Percentiles rank a stretch among this genome's conserved stretches.
phyloP scores from a whole-genome alignment of 1,140 invertebrate species.

The Drosophila littoralis region DNA sequence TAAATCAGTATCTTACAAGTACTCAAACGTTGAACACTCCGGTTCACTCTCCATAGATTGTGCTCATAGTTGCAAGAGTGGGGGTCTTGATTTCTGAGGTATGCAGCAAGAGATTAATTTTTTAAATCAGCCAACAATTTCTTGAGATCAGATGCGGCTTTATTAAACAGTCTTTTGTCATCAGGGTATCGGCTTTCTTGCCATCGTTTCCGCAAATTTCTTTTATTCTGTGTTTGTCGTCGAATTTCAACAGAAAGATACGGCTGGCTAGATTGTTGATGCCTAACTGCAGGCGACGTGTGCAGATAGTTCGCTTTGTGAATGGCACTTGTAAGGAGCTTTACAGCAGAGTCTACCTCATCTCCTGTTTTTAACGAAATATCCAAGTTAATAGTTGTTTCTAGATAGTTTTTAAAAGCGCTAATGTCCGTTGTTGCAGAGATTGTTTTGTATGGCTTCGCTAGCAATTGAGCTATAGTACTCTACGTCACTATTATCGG shows the following conservation, averaged over 20 bases:
- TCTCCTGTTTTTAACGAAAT: constrained; percentile 29
- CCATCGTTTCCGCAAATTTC: constrained; percentile 20
- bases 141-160: constrained; percentile 23
- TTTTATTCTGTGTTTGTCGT: constrained; percentile 18
- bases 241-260: too few species aligned
- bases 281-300: too few species aligned
- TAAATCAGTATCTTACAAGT: too few species aligned
- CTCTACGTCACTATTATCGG: constrained; percentile 33
- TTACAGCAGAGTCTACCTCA: constrained; percentile 41
- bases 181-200: constrained; percentile 4
- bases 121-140: constrained; percentile 10
- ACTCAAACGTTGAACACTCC: too few species aligned
- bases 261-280: too few species aligned
- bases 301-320: not conserved
- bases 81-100: too few species aligned
- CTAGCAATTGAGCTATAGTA: constrained; percentile 8
- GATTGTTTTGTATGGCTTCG: constrained; percentile 27
- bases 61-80: constrained; percentile 13
- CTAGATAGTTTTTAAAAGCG: constrained; percentile 35
- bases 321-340: constrained; percentile 43
- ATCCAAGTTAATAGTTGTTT: constrained; percentile 2
- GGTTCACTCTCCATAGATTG: constrained; percentile 25
- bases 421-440: constrained; percentile 41
- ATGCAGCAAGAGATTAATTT: not conserved
- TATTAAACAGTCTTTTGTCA: constrained; percentile 37